Evolutionary conservation across 2,797 vertebrate species (phyloP).

Genomic region (Podarcis lilfordi): DNA sequence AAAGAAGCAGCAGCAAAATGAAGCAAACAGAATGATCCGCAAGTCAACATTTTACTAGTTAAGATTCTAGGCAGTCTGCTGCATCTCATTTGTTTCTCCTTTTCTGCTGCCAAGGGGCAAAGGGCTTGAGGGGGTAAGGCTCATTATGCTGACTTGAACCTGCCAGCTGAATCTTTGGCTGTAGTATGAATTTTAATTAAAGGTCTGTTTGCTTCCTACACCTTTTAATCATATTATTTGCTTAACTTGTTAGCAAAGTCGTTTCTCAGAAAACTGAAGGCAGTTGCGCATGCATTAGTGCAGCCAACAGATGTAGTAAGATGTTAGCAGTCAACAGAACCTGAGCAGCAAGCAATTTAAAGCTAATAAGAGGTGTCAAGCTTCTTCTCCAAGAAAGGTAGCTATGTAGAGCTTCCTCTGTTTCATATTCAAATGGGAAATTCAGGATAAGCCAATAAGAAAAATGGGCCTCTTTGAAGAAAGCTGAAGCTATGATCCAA

Average conservation of each 20-base stretch:
- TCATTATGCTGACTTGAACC: neutral
- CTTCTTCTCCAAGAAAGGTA: neutral
- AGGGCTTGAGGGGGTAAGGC: neutral
- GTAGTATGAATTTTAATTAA: neutral
- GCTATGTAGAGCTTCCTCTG: neutral
- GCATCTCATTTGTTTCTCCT: neutral
- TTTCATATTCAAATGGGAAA: slow-evolving; percentile 9
- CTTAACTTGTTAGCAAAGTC: neutral
- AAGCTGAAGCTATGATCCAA: neutral
- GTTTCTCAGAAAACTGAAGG: neutral
- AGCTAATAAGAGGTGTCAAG: neutral
- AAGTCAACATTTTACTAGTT: slow-evolving; percentile 16
- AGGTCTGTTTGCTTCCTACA: neutral
- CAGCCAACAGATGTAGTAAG: neutral
- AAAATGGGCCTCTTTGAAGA: neutral
- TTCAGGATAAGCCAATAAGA: slow-evolving; percentile 2
- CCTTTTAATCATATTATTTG: neutral
- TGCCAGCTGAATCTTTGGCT: neutral
- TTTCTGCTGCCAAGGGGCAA: neutral
- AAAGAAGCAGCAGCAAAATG: neutral
- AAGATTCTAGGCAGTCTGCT: neutral
- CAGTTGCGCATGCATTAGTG: neutral
- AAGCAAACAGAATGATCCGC: neutral
- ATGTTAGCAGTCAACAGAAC: neutral
- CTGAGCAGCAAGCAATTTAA: neutral